Evolutionary conservation across 2,113 vertebrate genomes (phyloP), one percentile per base, ranked within the genome.

Genomic region (Toxostoma redivivum): DNA sequence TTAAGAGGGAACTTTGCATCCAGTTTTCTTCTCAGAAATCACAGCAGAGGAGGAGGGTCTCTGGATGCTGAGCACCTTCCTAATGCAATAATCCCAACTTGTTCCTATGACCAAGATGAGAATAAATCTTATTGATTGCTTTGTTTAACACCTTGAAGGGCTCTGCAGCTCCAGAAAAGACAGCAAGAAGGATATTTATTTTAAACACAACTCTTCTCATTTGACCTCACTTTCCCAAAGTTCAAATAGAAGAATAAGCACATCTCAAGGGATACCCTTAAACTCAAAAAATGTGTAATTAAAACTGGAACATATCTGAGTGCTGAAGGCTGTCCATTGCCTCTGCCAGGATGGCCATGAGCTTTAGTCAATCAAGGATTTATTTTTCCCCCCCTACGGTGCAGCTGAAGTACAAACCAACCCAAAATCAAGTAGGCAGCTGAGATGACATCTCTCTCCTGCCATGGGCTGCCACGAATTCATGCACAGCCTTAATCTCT

Each of bases 1-100:
- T 85, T 88, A 91, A 88, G 33, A 90, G 37, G 38, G 37, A 94
- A 85, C 50, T 93, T 77, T 61, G 51, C 83, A 93, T 93, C 35
- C 80, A 85, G 35, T 91, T 95, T 94, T 92, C 62, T 84, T 44
- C 62, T 65, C 73, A 80, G 33, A 53, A 58, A 40, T 80, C 19
- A 64, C 60, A 86, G 54, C 70, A 81, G 47, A 92, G 56, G 47
- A 91, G 35, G 54, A 12, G 27, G n/a, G 57, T 35, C 57, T 88
- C 42, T 56, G 35, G 69, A 31, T 53, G 54, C 81, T 62, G 45
- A 83, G n/a, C 61, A 48, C 77, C 91, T 73, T 37, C n/a, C 57
- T 88, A 50, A 40, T 24, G 15, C 37, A 80, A 67, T 37, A 90
- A 88, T 51, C 35, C 37, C 53, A 69, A 38, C 7, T 13, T 45